Conservation (phyloP, 1,140 invertebrate genomes). For the Aphelinus atriplicis region DNA sequence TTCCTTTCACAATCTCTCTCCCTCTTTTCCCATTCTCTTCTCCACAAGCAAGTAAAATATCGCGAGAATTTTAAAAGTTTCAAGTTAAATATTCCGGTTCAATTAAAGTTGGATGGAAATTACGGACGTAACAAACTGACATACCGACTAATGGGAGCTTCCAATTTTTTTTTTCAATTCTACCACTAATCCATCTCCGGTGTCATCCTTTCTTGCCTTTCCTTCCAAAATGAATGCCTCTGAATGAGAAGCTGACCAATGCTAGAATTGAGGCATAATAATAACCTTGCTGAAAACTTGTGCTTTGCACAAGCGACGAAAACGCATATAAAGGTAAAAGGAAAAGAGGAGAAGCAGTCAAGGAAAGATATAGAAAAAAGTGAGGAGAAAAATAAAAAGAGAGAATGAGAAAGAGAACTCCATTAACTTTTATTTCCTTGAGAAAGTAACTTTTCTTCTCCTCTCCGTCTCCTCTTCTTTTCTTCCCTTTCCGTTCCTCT, state of each 20-base stretch:
- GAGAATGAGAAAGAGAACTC: slow-evolving; percentile 50
- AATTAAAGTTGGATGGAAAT: slow-evolving; percentile 30
- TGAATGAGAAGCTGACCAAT: slow-evolving; percentile 55
- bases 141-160: slow-evolving; percentile 3
- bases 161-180: slow-evolving; percentile 14
- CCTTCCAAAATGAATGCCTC: slow-evolving; percentile 41
- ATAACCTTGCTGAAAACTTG: slow-evolving; percentile 59
- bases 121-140: slow-evolving; percentile 22
- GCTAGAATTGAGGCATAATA: slow-evolving; percentile 60
- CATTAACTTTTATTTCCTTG: slow-evolving; percentile 65
- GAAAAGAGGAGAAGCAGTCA: slow-evolving; percentile 11
- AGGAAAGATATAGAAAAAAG: slow-evolving; percentile 23
- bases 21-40: not conserved
- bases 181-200: not conserved
- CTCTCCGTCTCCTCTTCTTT: slow-evolving; percentile 32
- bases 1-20: not conserved
- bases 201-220: slow-evolving; percentile 6
- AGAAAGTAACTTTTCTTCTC: slow-evolving; percentile 58
- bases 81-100: slow-evolving; percentile 19
- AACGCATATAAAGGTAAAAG: slow-evolving; percentile 35
- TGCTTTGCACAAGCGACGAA: slow-evolving; percentile 18
- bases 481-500: slow-evolving; percentile 26
- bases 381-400: slow-evolving; percentile 20
- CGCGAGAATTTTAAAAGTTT: slow-evolving; percentile 28
- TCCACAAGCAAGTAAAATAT: too few species aligned